These are phyloP conservation scores for Erethizon dorsatum DNA, from an alignment of 2,797 vertebrate species.

Conservation along the genomic window DNA sequence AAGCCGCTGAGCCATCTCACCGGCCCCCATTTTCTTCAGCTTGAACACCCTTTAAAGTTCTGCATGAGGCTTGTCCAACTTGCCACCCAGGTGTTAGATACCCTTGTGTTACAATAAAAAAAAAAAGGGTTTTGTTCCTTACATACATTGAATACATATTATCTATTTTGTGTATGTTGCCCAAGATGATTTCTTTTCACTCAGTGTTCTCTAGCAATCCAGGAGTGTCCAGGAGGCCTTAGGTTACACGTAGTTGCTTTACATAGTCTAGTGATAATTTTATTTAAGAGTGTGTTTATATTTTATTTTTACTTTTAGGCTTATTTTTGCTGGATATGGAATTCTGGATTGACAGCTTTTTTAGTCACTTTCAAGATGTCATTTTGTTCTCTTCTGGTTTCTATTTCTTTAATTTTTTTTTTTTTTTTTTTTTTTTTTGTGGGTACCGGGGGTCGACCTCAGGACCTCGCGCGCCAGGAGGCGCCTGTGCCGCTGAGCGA, in stretches of 20 bases:
- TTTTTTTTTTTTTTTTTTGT: too few relatives aligned
- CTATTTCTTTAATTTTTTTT: background rate
- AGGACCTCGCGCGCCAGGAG: too few relatives aligned
- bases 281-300: background rate
- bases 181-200: too few relatives aligned
- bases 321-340: constrained; percentile 6
- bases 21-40: background rate
- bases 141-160: too few relatives aligned
- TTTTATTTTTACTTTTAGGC: background rate
- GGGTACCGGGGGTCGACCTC: too few relatives aligned
- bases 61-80: background rate
- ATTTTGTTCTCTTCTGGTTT: constrained; percentile 48
- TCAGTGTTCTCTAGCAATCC: background rate
- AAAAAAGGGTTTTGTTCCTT: background rate
- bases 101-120: background rate
- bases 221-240: background rate
- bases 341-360: background rate
- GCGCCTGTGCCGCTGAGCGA: too few relatives aligned
- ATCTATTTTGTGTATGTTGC: too few relatives aligned
- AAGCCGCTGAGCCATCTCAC: too few relatives aligned
- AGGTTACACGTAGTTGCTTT: too few relatives aligned
- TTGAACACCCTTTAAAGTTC: background rate
- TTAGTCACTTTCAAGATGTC: background rate
- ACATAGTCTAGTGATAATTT: background rate
- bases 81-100: background rate